Percentiles rank a stretch among this genome's conserved stretches.
phyloP scores from a whole-genome alignment of 64 coral and sea anemone genomes.

The Trachythela sp. region DNA sequence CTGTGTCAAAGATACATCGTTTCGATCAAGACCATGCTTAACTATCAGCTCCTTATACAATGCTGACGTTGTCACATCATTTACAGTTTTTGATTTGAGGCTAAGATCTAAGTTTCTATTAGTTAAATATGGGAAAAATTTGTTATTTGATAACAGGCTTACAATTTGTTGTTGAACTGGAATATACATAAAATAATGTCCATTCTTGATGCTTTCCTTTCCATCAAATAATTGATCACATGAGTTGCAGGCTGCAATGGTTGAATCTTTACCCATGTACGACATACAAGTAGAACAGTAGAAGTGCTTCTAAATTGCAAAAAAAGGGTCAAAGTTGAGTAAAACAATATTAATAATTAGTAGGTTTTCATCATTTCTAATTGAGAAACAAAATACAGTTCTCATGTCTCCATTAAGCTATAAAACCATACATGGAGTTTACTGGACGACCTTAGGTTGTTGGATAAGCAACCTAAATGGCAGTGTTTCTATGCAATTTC shows the following conservation, averaged over 20 bases:
- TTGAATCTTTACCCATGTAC: background rate
- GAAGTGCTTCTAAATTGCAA: background rate
- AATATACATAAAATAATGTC: slow-evolving; percentile 12
- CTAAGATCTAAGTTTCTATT: no score
- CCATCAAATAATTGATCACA: background rate
- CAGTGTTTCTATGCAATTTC: no score
- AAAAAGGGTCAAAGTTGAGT: background rate
- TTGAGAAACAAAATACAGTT: background rate
- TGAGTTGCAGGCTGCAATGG: background rate
- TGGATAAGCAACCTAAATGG: no score
- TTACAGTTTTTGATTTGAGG: background rate
- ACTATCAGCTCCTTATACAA: background rate
- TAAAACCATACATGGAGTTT: background rate
- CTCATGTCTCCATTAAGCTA: background rate
- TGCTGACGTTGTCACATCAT: background rate
- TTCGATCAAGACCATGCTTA: background rate
- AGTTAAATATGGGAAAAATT: no score
- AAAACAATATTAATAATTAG: background rate
- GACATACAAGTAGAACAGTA: background rate
- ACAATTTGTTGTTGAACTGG: background rate
- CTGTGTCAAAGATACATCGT: background rate
- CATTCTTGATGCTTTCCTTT: background rate
- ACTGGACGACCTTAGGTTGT: no score
- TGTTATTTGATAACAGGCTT: no score
- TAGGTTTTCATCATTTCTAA: background rate